Base-by-base conservation (phyloP, 37 sponge, comb jelly and placozoan genomes). In the Lycopodina hypogea region DNA sequence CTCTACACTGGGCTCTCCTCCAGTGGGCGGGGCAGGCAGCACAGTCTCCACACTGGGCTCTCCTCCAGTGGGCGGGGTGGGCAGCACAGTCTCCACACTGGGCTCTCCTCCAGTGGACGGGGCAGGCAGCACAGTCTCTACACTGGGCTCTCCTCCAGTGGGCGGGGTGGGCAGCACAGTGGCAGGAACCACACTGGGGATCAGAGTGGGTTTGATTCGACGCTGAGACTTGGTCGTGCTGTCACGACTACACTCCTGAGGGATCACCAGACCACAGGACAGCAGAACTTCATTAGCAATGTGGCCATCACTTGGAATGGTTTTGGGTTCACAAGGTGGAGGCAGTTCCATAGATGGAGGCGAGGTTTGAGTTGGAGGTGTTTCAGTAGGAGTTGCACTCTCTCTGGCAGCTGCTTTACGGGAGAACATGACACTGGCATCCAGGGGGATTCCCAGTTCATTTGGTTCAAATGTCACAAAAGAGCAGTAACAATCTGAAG, bases 401-500 rank as follows among this genome's bases (percentile, higher is more conserved):
- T 36, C 30, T 32, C 38, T 68, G 6, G 61, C 61, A n/a, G 61
- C 61, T 60, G 28, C 28, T 60, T 3, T n/a, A 6, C 4, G 6
- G 4, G 79, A 50, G 23, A 78, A 86, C n/a, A 74, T n/a, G 15
- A 77, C 38, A 34, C 71, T 74, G n/a, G 2, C 15, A 33, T 76
- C 18, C 37, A 84, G 41, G 0, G 88, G 81, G 0, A 32, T 24
- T 22, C 99, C 99, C 0, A 99, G 77, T 50, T 99, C 99, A 35
- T 80, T 85, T 24, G 78, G 77, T 21, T 81, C 87, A 72, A 99
- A 99, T 23, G 71, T 68, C 21, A 95, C 52, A 32, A 99, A 52
- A 23, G 96, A 81, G 67, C 99, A 99, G 73, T 91, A 99, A 34
- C 96, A 93, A 67, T 99, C 99, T 26, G 90, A 85, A 38, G 96